A percentile compares a stretch with the other conserved stretches of the same genome.
Evolutionary conservation across 2,888 invertebrate genomes (phyloP).

Genomic region (Hydraecia micacea): DNA sequence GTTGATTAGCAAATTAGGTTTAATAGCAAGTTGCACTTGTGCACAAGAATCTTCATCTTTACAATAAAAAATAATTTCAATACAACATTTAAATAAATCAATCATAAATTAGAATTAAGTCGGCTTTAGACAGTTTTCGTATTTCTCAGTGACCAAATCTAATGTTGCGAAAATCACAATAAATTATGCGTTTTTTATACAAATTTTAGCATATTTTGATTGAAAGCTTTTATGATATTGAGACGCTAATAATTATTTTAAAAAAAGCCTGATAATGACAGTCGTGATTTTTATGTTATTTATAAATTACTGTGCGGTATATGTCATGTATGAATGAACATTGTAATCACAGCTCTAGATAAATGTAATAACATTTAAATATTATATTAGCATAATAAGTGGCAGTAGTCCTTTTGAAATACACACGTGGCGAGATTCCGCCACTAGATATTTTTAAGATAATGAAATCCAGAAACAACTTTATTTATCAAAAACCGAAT

Average conservation of each 20-base stretch:
- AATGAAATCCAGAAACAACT: too few species aligned
- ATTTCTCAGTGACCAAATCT: slow-evolving; percentile 5
- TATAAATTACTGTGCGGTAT: neutral
- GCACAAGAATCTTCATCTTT: slow-evolving; percentile 3
- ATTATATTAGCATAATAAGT: too few species aligned
- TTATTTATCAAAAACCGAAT: too few species aligned
- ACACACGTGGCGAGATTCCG: too few species aligned
- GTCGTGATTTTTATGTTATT: neutral
- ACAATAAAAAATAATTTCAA: slow-evolving; percentile 12
- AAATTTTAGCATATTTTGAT: slow-evolving; percentile 26
- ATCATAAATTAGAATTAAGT: slow-evolving; percentile 36
- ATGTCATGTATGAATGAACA: neutral
- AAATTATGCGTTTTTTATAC: slow-evolving; percentile 13
- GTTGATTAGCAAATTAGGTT: slow-evolving; percentile 11
- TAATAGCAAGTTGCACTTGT: neutral
- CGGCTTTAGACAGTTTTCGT: slow-evolving; percentile 12
- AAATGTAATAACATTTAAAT: neutral
- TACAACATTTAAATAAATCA: slow-evolving; percentile 32
- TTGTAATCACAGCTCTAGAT: slow-evolving; percentile 8
- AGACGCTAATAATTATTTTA: neutral
- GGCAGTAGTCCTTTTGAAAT: too few species aligned
- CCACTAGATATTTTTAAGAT: too few species aligned
- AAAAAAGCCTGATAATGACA: slow-evolving; percentile 17
- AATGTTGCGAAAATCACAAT: slow-evolving; percentile 37
- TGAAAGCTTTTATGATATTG: slow-evolving; percentile 7